Evolutionary conservation across 2,888 invertebrate genomes (phyloP).

Genomic region (Drepana falcataria): DNA sequence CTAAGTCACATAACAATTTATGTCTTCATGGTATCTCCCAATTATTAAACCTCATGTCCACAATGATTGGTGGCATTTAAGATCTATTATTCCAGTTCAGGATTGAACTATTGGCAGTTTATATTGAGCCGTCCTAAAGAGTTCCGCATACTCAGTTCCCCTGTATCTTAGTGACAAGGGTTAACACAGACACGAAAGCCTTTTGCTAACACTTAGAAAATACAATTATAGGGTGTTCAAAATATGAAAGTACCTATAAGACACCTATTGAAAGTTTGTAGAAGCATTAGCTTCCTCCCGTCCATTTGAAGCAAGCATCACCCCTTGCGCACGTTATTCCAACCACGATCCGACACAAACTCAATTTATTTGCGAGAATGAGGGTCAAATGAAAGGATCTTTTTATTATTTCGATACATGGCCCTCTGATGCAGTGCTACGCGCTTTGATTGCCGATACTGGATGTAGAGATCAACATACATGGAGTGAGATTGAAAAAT

Average conservation of each 20-base stretch:
- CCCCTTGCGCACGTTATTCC: neutral
- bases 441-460: neutral
- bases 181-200: too few species aligned
- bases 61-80: too few species aligned
- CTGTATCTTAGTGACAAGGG: too few species aligned
- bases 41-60: too few species aligned
- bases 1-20: neutral
- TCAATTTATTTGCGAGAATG: slow-evolving; percentile 1
- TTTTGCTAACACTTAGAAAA: too few species aligned
- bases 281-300: neutral
- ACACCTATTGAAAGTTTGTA: neutral
- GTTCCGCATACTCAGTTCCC: too few species aligned
- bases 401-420: neutral
- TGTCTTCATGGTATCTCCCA: neutral
- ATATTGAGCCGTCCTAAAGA: too few species aligned
- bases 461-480: neutral
- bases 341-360: neutral
- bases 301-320: neutral
- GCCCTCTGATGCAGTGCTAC: neutral
- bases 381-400: neutral
- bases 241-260: neutral
- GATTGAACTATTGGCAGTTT: too few species aligned
- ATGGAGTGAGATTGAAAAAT: neutral
- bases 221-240: too few species aligned
- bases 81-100: too few species aligned